phyloP scores from a whole-genome alignment of 1,140 invertebrate genomes.

The Tachypleus tridentatus region DNA sequence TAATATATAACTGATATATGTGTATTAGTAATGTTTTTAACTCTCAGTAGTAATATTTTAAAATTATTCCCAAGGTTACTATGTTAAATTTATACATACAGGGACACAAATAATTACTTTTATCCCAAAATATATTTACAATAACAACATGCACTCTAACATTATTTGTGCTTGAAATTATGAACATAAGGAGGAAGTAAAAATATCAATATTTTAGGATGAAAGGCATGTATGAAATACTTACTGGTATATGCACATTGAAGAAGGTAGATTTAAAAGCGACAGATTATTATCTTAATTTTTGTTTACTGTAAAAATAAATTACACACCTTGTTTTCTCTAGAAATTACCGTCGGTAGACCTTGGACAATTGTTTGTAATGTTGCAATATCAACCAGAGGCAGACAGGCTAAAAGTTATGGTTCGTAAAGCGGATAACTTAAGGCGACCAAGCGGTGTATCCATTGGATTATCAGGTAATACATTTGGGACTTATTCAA shows the following conservation, averaged over 20 bases:
- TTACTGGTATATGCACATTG: background rate
- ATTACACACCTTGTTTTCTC: background rate
- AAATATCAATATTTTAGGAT: background rate
- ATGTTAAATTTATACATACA: too few relatives aligned
- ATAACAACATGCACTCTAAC: too few relatives aligned
- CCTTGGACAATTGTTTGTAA: slow-evolving; percentile 1
- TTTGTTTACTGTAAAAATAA: background rate
- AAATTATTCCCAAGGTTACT: too few relatives aligned
- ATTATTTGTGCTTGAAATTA: too few relatives aligned
- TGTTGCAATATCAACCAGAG: background rate
- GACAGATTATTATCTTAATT: background rate
- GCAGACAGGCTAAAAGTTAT: slow-evolving; percentile 8
- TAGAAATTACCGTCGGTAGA: background rate
- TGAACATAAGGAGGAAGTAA: too few relatives aligned
- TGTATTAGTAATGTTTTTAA: too few relatives aligned
- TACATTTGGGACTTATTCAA: background rate
- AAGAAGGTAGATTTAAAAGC: background rate
- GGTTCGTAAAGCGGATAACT: slow-evolving; percentile 8
- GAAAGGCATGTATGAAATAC: background rate
- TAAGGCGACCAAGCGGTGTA: background rate
- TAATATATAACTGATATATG: too few relatives aligned
- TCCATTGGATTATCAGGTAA: background rate
- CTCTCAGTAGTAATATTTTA: too few relatives aligned
- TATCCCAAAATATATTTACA: too few relatives aligned
- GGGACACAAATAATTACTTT: too few relatives aligned